These are phyloP conservation scores for Euwallacea fornicatus DNA, from an alignment of 1,140 invertebrate species.

Conservation along the genomic window DNA sequence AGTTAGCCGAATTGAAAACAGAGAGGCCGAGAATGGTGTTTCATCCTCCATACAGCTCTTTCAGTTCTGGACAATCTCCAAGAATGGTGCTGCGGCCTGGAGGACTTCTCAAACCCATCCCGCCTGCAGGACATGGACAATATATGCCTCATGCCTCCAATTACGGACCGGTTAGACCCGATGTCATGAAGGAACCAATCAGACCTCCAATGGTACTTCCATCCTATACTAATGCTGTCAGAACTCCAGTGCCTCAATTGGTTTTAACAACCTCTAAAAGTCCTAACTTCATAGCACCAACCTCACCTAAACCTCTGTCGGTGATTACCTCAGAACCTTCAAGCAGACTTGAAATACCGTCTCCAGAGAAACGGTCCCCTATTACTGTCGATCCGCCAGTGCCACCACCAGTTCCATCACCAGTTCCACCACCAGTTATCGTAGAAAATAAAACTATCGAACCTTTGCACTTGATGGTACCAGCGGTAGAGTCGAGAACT, in stretches of 20 bases:
- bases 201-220: not conserved
- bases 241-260: constrained; percentile 11
- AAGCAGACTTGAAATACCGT: not conserved
- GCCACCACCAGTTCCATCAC: not conserved
- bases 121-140: constrained; percentile 20
- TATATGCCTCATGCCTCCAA: constrained; percentile 33
- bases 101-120: constrained; percentile 38
- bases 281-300: not conserved
- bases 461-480: constrained; percentile 8
- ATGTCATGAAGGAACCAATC: not conserved
- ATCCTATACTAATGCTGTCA: not conserved
- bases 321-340: not conserved
- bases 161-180: constrained; percentile 20
- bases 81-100: constrained; percentile 43
- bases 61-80: constrained; percentile 22
- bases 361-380: not conserved
- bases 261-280: not conserved
- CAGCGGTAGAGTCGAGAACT: constrained; percentile 33
- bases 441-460: not conserved
- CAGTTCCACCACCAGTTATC: not conserved
- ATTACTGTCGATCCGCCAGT: not conserved
- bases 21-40: constrained; percentile 44
- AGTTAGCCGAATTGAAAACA: constrained; percentile 35
- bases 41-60: constrained; percentile 39
- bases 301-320: not conserved